Conservation (phyloP, 2,797 vertebrate species). For the Spondyliosoma cantharus region DNA sequence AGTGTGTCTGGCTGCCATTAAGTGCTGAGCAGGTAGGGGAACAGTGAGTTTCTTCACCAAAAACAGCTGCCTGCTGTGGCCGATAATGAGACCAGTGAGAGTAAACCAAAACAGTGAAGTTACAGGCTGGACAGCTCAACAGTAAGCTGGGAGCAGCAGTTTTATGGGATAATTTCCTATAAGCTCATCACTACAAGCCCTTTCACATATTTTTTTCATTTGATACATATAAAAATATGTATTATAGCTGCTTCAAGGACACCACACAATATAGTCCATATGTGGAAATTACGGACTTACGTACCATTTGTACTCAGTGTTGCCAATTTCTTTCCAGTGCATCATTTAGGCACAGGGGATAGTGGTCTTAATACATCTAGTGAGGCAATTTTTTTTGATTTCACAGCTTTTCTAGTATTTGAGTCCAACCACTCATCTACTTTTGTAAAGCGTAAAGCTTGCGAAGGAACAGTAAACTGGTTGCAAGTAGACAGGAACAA, state of each 20-base stretch:
- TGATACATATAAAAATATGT: neutral
- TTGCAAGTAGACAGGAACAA: constrained; percentile 9
- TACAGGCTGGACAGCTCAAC: neutral
- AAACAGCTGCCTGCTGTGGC: neutral
- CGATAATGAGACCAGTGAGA: neutral
- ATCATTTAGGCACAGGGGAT: neutral
- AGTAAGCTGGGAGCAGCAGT: neutral
- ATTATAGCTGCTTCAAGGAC: neutral
- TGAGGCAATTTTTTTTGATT: neutral
- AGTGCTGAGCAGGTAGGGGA: neutral
- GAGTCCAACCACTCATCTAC: too few relatives aligned
- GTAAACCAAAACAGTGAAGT: neutral
- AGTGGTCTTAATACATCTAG: neutral
- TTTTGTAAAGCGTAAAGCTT: neutral
- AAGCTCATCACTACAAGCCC: neutral
- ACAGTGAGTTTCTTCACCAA: neutral
- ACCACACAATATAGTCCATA: neutral
- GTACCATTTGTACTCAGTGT: neutral
- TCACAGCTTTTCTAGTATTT: neutral
- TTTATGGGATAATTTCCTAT: neutral
- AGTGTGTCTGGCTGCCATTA: neutral
- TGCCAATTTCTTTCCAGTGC: neutral
- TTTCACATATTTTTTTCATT: neutral
- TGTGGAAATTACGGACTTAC: neutral
- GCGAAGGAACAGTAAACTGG: neutral